Evolutionary conservation across 2,888 invertebrate genomes (phyloP), one percentile per base, ranked within the genome.

Genomic region (Trachelus troglodyta): DNA sequence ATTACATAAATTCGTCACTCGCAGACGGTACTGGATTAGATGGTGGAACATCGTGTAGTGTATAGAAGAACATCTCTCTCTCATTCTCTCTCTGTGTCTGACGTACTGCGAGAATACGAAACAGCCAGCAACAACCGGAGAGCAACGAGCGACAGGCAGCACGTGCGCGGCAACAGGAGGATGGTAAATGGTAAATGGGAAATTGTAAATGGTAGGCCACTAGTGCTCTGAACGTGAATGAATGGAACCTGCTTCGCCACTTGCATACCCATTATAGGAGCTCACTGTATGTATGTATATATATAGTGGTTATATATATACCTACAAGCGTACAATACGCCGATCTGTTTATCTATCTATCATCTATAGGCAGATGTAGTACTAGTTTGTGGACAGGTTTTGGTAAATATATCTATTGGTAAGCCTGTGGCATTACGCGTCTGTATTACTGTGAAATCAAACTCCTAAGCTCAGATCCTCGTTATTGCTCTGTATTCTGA

Each of bases 241-340:
- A 90, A 90, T 89, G 90, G 89, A 90, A 90, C 90, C 90, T 91
- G 90, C 90, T 89, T 86, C 85, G 86, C 87, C 87, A 86, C 89
- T 90, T 90, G 88, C 89, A 90, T 90, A 88, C 84, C 89, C 88
- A 89, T 90, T 89, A 89, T 87, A 87, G 87, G 85, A 87, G 84
- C 86, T 82, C 81, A 71, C 12, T 33, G 71, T 33, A 12, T 33
- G 71, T 71, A 71, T 12, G 23, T n/a, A 15, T 69, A 31, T n/a
- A 9, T 12, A 33, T 6, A 56, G 40, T 56, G 40, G 40, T 56
- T 33, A 71, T 71, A 31, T 71, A 71, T 33, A 71, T 33, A 71
- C 71, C 12, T 31, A 33, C 71, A 31, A 31, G 30, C 71, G 30
- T 71, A 81, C 80, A 81, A 84, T 80, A 71, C 75, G 31, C 56